Evolutionary conservation across 2,797 vertebrate species (phyloP), one percentile per base, ranked within the genome.

Genomic region (Chrysocyon brachyurus): DNA sequence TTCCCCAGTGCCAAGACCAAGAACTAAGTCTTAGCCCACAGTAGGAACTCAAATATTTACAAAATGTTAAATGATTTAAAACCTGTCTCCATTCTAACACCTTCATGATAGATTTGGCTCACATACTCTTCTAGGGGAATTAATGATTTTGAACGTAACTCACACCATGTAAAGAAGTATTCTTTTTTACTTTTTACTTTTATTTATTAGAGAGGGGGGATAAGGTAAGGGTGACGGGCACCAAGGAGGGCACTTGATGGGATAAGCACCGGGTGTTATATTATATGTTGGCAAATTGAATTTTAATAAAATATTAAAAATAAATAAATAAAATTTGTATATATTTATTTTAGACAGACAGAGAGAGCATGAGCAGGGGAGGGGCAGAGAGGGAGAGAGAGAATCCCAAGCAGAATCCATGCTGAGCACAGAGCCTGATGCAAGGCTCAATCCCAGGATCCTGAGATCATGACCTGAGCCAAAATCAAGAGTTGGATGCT

Each of bases 21-120:
- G 52, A 17, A 19, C 19, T 46, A 88, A 94, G 28, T 33, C 40
- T 78, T 87, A 57, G 54, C 31, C 68, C n/a, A 49, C 11, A 77
- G 15, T 8, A 94, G 54, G 36, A 16, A 70, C 33, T 83, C 73
- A 90, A 81, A 68, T 89, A 90, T 61, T 83, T 94, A 97, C 0
- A 84, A 52, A 89, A 54, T 56, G 19, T 54, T 86, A 82, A 49
- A 36, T 94, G 28, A 90, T 36, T 92, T 94, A 46, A 90, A 96
- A 92, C 22, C 22, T 28, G 26, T 54, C 36, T 89, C 78, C 10
- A 66, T 36, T 84, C 63, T 33, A 90, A 90, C 19, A 75, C 4
- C 68, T 68, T 90, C 61, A 78, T 28, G 26, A 75, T 87, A 90
- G 93, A 93, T 36, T 61, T 57, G 33, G 59, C 33, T 91, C 91